These are phyloP conservation scores for Gymnarchus niloticus DNA, from an alignment of 2,113 vertebrate species.

Conservation along the genomic window DNA sequence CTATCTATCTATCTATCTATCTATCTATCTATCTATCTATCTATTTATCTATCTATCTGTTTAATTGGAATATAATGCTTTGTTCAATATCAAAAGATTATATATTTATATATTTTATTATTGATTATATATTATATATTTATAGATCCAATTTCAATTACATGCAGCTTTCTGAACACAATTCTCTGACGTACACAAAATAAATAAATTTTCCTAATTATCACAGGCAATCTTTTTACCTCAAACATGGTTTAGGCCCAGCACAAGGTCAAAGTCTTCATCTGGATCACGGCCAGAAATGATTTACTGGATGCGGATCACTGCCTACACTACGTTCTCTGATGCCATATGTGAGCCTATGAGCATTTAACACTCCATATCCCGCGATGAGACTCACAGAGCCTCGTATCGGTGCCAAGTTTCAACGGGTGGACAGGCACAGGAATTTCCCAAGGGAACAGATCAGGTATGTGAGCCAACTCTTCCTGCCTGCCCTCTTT, in stretches of 20 bases:
- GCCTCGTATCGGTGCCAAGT: not conserved
- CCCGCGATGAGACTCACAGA: not conserved
- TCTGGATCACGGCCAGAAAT: not conserved
- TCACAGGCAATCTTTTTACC: not conserved
- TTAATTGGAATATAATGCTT: not conserved
- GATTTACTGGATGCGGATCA: not conserved
- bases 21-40: not conserved
- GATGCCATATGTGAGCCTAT: not conserved
- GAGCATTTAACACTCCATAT: not conserved
- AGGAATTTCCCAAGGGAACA: slow-evolving; percentile 78
- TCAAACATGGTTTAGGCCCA: not conserved
- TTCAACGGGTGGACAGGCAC: slow-evolving; percentile 22
- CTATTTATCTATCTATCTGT: not conserved
- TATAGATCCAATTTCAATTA: not conserved
- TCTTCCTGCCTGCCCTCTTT: slow-evolving; percentile 46
- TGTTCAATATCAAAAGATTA: not conserved
- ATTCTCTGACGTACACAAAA: not conserved
- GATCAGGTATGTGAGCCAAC: slow-evolving; percentile 50
- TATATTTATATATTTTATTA: no score
- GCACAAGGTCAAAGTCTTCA: not conserved
- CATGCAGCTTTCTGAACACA: not conserved
- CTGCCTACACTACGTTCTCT: not conserved
- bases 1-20: no score
- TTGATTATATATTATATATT: not conserved
- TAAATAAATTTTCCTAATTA: not conserved